Base-by-base conservation (phyloP, 1,140 invertebrate genomes). In the Bombus sylvicola region DNA sequence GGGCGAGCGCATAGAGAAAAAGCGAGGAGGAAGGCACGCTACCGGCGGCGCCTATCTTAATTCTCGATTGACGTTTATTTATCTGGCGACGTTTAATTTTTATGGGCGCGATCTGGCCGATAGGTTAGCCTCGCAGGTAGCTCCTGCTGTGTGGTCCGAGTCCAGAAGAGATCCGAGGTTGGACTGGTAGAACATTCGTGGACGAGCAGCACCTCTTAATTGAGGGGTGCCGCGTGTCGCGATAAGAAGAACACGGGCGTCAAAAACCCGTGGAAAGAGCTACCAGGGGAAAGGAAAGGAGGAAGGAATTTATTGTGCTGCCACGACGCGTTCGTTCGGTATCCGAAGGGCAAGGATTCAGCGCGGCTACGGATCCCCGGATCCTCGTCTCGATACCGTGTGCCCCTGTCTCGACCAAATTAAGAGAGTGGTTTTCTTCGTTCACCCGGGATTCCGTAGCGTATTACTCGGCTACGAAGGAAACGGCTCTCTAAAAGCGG, bases 51-150 rank as follows among this genome's bases (percentile, higher is more conserved):
- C 94, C 93, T 94, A 94, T 95, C 94, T 95, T 94, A 95, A 95
- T 95, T 95, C 91, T 89, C 92, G 90, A 94, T 93, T 94, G 94
- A 93, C 94, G 92, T 94, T 94, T 95, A 95, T 95, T 95, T 95
- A 95, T 95, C 94, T 94, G 92, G 89, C 91, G 93, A 91, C 92
- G 92, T 94, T 95, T 94, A 94, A 94, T 94, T 95, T 95, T 95
- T 95, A 95, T 93, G 93, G 92, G 87, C 93, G 88, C 93, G 94
- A 95, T 95, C 90, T 87, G 81, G 76, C 71, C 88, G 89, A 90
- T 90, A 90, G 89, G 83, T 90, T 90, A 88, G 88, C 37, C 82
- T n/a, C 82, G 88, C 92, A 92, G 93, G 92, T 92, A 93, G 91
- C 89, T 87, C 88, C 85, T 68, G 89, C 87, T 93, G 93, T 94